Conservation (phyloP, 2,888 invertebrate species). For the Latrodectus elegans region DNA sequence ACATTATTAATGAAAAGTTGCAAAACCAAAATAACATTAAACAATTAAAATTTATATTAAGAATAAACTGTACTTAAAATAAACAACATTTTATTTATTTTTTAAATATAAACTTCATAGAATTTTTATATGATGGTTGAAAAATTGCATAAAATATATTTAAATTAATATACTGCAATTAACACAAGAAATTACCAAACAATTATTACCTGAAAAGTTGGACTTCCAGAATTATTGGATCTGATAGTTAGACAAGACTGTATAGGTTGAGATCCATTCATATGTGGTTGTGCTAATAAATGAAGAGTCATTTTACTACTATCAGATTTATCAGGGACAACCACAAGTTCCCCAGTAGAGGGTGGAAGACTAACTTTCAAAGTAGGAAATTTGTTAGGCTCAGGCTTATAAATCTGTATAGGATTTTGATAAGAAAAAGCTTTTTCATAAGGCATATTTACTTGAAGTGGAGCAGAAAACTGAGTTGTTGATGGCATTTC, state of each 20-base stretch:
- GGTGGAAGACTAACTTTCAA: slow-evolving; percentile 37
- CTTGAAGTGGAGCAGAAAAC: slow-evolving; percentile 7
- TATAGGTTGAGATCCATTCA: slow-evolving; percentile 18
- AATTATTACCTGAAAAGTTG: not conserved
- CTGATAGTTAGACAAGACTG: not conserved
- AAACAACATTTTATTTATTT: not conserved
- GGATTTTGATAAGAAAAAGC: not conserved
- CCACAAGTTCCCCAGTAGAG: slow-evolving; percentile 16
- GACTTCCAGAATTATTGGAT: not conserved
- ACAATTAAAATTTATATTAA: not conserved
- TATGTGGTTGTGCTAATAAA: slow-evolving; percentile 26
- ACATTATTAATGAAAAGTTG: too few relatives aligned
- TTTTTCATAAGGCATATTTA: slow-evolving; percentile 4
- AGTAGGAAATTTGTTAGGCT: slow-evolving; percentile 8
- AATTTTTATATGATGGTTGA: not conserved
- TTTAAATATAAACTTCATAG: not conserved
- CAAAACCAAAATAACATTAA: too few relatives aligned
- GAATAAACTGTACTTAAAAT: not conserved
- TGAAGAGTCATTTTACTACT: slow-evolving; percentile 37
- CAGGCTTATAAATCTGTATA: not conserved
- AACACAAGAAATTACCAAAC: not conserved
- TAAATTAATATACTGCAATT: not conserved
- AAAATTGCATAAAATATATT: not conserved
- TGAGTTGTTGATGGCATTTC: not conserved
- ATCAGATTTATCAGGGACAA: slow-evolving; percentile 23